Base-by-base conservation (phyloP, 2,888 invertebrate genomes). In the Psococerastis gibbosa region DNA sequence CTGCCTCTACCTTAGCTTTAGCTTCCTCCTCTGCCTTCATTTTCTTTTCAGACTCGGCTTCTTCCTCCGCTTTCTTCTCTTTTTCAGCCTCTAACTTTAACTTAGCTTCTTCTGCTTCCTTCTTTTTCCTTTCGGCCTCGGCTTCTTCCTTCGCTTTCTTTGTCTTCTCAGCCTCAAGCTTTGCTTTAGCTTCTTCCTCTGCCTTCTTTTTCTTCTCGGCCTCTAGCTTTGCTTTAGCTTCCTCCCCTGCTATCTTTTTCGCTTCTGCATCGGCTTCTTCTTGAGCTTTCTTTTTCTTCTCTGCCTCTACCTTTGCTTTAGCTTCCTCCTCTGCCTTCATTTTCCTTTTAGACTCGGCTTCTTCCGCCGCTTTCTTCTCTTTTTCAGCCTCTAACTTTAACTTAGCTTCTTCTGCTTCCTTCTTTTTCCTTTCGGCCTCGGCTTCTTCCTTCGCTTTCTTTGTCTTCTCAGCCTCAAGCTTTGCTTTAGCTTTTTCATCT, bases 171-270 rank as follows among this genome's bases (percentile, higher is more conserved):
- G 48, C 49, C 18, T 50, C 44, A n/a, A 48, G 48, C 32, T 52
- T n/a, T n/a, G n/a, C 49, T 42, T 52, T 41, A 47, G 43, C 45
- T 41, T 52, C 48, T 18, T 51, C 48, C 9, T 48, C 49, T 27
- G 43, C 49, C 46, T 52, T 52, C 43, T 35, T 49, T 47, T 47
- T 50, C 45, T 50, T 50, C 51, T 48, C 48, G 20, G 45, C 46
- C 47, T 48, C 50, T 43, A 48, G 42, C 44, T 50, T 43, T 41
- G 47, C 48, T 32, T 46, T 43, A 22, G 49, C 42, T 13, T 49
- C 42, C 13, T 35, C 45, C 22, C 46, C 46, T 45, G 46, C 35
- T 18, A 47, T 46, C 16, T 44, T 44, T 35, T 49, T 45, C 22
- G 31, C 43, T 16, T 45, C 48, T 46, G 35, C 45, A 35, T 41